Conservation (phyloP, 2,797 vertebrate species). For the Mycteria americana region DNA sequence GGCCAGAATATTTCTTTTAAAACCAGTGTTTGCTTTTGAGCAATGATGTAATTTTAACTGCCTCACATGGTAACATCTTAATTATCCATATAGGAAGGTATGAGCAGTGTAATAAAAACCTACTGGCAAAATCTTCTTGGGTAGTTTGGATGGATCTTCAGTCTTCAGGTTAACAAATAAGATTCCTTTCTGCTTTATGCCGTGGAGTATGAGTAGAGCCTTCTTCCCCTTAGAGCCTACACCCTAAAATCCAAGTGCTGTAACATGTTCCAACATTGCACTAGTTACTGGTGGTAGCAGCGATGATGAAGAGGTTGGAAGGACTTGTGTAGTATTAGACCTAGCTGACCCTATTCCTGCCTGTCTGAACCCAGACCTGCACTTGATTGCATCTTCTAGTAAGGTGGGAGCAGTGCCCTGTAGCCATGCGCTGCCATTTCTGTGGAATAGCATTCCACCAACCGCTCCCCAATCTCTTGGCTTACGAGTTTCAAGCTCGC, state of each 20-base stretch:
- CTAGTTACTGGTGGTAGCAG: background rate
- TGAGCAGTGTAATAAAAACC: background rate
- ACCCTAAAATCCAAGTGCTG: background rate
- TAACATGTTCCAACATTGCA: accelerated
- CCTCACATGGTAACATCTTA: background rate
- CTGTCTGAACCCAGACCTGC: background rate
- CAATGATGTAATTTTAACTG: background rate
- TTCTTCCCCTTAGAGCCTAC: background rate
- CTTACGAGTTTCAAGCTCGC: background rate
- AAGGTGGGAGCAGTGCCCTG: background rate
- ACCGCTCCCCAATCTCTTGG: background rate
- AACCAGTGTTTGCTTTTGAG: background rate
- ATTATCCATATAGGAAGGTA: background rate
- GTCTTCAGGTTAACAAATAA: background rate
- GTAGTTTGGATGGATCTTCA: background rate
- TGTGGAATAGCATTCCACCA: background rate
- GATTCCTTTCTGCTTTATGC: background rate
- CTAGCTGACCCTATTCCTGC: background rate
- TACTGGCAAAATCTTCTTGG: background rate
- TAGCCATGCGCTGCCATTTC: accelerated
- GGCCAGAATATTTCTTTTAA: background rate
- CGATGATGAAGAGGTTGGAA: background rate
- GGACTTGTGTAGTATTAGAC: too few species aligned
- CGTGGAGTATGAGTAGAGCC: background rate
- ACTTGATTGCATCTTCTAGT: accelerated